Evolutionary conservation across 2,888 invertebrate genomes (phyloP).

Genomic region (Lasioglossum vierecki): DNA sequence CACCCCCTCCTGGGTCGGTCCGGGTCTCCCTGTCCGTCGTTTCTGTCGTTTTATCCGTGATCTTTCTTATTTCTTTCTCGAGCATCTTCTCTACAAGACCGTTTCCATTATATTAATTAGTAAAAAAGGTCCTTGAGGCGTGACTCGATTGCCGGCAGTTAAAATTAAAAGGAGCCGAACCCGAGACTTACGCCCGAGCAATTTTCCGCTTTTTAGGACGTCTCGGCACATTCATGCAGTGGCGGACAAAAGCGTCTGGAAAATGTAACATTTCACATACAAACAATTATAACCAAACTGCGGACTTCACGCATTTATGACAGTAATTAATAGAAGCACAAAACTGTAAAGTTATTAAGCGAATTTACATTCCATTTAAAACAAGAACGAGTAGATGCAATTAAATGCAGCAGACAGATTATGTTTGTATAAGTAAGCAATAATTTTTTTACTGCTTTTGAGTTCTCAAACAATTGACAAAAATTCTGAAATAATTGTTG

Average conservation of each 20-base stretch:
- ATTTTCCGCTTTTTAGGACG: constrained; percentile 63
- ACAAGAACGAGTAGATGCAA: too few species aligned
- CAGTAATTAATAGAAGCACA: not conserved
- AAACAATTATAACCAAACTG: not conserved
- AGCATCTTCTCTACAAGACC: constrained; percentile 40
- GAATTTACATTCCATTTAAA: not conserved
- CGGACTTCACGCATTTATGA: not conserved
- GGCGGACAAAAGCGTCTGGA: not conserved
- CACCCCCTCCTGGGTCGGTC: not conserved
- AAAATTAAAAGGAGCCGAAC: constrained; percentile 69
- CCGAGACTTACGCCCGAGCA: constrained; percentile 47
- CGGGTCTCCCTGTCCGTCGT: constrained; percentile 6
- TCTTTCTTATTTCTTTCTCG: constrained; percentile 26
- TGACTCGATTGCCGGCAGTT: constrained; percentile 67
- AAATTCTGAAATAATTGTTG: not conserved
- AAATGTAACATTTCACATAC: not conserved
- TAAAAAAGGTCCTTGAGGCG: constrained; percentile 67
- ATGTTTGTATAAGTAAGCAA: too few species aligned
- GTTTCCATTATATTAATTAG: constrained; percentile 73
- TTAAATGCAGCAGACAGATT: too few species aligned
- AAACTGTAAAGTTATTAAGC: too few species aligned
- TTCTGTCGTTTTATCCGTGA: constrained; percentile 31
- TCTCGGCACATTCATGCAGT: constrained; percentile 13
- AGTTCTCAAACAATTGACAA: not conserved
- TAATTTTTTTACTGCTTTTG: too few species aligned